Base-by-base conservation (phyloP, 2,113 vertebrate genomes). In the Corythornis cristatus region DNA sequence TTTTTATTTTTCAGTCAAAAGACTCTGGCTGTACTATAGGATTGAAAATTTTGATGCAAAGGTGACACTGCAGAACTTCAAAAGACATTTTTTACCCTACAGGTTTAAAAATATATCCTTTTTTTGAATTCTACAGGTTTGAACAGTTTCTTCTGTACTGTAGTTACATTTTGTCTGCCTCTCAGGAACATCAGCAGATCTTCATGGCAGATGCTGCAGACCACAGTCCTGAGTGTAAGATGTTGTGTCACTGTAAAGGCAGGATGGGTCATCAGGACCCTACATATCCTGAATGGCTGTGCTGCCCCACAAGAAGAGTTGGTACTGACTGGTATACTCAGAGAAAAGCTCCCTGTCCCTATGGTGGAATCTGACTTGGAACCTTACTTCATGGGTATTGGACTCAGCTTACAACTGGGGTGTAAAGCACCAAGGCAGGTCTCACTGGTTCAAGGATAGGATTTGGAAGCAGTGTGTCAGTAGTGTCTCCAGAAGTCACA, bases 1-100 rank as follows among this genome's bases (percentile, higher is more conserved):
- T 93, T 91, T 91, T 91, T 84, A 22, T 57, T 75, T 80, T 91
- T 88, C 48, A 76, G 35, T 68, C 9, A 18, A 57, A 57, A 91
- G 37, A 12, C 42, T 58, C 64, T 83, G 25, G 16, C 22, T 56
- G 31, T 88, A 56, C 26, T 10, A 17, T 22, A 67, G 42, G 31
- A 51, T 70, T 74, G 42, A 78, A 50, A 11, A 31, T 90, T 83
- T 45, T n/a, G 12, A 28, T 74, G 65, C 60, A 84, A 66, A 86
- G 56, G 42, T 26, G 23, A 71, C 19, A 23, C 45, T 73, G 31
- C 45, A 77, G 72, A 86, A 54, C 37, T 65, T 86, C 50, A 65
- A 33, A 61, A 45, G 57, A 33, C 15, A 21, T 73, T 94, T 91
- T 80, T 54, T 12, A 54, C 77, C 29, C 42, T 76, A 80, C 7